Evolutionary conservation across 2,797 vertebrate genomes (phyloP).

Genomic region (Macropodus opercularis): DNA sequence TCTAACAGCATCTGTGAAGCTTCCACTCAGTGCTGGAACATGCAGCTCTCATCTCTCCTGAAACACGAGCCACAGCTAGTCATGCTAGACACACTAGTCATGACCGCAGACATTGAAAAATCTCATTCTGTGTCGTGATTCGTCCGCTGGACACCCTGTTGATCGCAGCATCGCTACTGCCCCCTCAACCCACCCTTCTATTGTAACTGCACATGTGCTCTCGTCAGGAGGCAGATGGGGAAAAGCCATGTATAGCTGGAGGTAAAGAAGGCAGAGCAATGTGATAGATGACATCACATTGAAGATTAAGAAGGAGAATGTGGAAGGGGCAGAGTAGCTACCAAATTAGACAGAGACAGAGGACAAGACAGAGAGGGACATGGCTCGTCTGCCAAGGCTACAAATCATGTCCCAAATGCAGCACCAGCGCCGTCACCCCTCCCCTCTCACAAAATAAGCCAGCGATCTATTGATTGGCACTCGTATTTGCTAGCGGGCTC

Average conservation of each 20-base stretch:
- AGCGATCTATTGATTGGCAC: conserved; percentile 85
- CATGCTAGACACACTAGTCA: too few relatives aligned
- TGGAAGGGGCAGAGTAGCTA: conserved; percentile 55
- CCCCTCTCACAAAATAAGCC: conserved; percentile 72
- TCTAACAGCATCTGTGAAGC: conserved; percentile 1
- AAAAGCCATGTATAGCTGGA: conserved; percentile 43
- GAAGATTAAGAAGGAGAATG: conserved; percentile 51
- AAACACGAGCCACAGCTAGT: conserved; percentile 7
- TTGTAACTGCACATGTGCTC: conserved; percentile 43
- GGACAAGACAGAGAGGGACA: conserved; percentile 70
- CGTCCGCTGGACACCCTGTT: conserved; percentile 35
- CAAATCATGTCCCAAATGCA: conserved; percentile 73
- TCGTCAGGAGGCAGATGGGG: conserved; percentile 54
- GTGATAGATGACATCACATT: conserved; percentile 64
- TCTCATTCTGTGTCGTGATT: conserved; percentile 18
- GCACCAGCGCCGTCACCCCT: conserved; percentile 58
- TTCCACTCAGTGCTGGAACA: neutral
- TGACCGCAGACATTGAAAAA: conserved; percentile 9
- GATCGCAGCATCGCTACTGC: conserved; percentile 34
- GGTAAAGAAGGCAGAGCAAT: conserved; percentile 49
- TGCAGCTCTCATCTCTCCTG: conserved; percentile 4
- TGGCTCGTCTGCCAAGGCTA: conserved; percentile 69
- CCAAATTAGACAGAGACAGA: conserved; percentile 77
- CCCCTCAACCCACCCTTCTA: conserved; percentile 8
- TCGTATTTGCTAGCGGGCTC: conserved; percentile 79